Evolutionary conservation across 2,113 vertebrate genomes (phyloP).

Genomic region (Columba livia): DNA sequence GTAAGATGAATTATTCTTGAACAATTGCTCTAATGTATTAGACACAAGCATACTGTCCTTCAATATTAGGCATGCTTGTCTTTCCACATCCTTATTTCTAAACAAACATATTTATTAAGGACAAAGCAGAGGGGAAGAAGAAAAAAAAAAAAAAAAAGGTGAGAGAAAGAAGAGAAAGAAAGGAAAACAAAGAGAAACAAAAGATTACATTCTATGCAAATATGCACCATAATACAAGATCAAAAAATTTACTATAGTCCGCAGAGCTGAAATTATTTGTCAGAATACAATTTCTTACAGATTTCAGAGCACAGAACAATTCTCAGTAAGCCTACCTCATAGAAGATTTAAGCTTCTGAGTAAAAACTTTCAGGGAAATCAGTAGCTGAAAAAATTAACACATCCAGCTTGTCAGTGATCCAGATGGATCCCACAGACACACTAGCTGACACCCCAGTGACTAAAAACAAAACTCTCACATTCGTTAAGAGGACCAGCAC

Average conservation of each 20-base stretch:
- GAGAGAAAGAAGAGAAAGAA: background rate
- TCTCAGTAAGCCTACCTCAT: background rate
- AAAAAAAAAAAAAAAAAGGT: no score
- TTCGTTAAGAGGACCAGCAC: background rate
- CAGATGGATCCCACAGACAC: background rate
- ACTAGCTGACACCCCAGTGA: background rate
- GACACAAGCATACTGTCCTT: constrained; percentile 59
- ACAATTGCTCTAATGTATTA: constrained; percentile 69
- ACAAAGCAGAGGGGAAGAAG: background rate
- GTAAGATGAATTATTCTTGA: constrained; percentile 69
- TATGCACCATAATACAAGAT: background rate
- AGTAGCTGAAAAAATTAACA: background rate
- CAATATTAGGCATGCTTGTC: constrained; percentile 69
- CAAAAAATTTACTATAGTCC: background rate
- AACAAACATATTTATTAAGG: constrained; percentile 60
- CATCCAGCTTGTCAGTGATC: background rate
- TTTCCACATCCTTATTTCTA: constrained; percentile 55
- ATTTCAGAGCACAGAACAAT: background rate
- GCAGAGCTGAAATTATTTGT: background rate
- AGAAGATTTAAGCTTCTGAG: background rate
- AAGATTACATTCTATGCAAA: background rate
- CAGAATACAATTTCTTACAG: background rate
- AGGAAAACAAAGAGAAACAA: background rate
- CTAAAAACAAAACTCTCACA: background rate
- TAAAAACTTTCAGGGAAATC: background rate